Evolutionary conservation across 2,797 vertebrate species (phyloP).

Genomic region (Ptychadena robeensis): DNA sequence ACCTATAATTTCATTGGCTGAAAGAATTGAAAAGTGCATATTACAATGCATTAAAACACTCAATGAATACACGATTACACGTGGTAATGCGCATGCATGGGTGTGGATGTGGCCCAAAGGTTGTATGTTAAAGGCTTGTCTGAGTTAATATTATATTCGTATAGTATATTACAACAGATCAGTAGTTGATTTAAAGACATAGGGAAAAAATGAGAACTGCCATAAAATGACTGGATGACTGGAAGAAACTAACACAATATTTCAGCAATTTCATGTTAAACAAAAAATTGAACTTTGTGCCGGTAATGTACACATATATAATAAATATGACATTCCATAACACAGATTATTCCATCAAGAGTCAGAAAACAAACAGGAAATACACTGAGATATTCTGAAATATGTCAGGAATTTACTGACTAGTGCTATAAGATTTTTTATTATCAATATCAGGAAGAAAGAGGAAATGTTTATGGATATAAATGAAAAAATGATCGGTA

Average conservation of each 20-base stretch:
- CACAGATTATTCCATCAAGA: background rate
- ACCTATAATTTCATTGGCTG: no score
- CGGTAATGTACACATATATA: background rate
- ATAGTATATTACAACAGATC: background rate
- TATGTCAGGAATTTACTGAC: slow-evolving; percentile 1
- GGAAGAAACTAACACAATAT: background rate
- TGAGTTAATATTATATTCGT: background rate
- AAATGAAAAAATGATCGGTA: no score
- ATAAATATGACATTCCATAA: background rate
- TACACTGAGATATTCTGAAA: background rate
- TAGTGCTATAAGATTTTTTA: background rate
- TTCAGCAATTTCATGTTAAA: background rate
- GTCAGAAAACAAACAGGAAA: background rate
- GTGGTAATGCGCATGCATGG: no score
- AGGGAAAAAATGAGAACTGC: background rate
- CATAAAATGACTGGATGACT: background rate
- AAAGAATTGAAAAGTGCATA: no score
- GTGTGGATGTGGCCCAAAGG: no score
- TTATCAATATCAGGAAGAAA: background rate
- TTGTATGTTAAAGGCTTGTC: no score
- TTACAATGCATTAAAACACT: no score
- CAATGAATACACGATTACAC: no score
- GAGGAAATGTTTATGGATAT: background rate
- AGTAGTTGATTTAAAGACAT: background rate
- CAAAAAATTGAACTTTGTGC: background rate